Conservation (phyloP, 2,113 vertebrate species). For the Sorex araneus region DNA sequence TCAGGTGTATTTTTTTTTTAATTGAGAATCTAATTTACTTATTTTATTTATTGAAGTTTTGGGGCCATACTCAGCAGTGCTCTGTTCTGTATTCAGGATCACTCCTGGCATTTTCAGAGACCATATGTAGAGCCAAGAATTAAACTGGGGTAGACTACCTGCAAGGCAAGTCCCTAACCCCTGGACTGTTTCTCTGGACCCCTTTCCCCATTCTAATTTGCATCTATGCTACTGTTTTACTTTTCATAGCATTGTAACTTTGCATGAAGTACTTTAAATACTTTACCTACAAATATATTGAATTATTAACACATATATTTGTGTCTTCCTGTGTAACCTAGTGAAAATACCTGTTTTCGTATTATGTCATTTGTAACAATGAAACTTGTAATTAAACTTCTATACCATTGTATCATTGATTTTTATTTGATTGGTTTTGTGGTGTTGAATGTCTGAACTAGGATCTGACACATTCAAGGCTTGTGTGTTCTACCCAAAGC, state of each 20-base stretch:
- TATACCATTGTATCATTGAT: background rate
- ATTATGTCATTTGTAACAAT: constrained; percentile 5
- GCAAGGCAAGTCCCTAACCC: no score
- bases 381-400: background rate
- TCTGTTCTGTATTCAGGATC: no score
- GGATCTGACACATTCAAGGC: no score
- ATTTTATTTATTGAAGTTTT: background rate
- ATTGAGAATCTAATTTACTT: background rate
- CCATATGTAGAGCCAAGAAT: no score
- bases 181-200: no score
- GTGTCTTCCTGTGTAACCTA: background rate
- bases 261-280: background rate
- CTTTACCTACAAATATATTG: constrained; percentile 25
- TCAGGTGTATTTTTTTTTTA: background rate
- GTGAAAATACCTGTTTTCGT: background rate
- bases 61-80: no score
- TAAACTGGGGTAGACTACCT: no score
- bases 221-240: background rate
- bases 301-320: constrained; percentile 32
- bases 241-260: constrained; percentile 4
- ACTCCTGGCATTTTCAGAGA: no score
- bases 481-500: no score
- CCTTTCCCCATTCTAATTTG: no score
- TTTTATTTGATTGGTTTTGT: background rate
- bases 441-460: no score